phyloP scores from a whole-genome alignment of 2,113 vertebrate species.

The Rhinolophus sinicus region DNA sequence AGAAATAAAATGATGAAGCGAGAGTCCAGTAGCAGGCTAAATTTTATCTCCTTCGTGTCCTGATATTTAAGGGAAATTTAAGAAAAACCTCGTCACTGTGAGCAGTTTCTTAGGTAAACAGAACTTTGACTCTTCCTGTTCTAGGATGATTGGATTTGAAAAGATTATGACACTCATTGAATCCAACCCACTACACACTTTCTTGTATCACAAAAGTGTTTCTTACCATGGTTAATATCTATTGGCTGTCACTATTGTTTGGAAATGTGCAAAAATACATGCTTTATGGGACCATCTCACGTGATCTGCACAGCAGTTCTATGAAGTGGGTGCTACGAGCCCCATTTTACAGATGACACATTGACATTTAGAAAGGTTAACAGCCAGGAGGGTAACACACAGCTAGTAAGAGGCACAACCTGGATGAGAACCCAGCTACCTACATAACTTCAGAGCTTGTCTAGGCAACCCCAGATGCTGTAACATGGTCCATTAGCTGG shows the following conservation, averaged over 20 bases:
- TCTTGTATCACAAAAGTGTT: not conserved
- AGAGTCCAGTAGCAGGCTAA: not conserved
- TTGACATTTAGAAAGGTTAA: not conserved
- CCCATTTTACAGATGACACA: not conserved
- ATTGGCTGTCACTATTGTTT: not conserved
- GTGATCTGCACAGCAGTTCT: not conserved
- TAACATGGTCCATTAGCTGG: too few species aligned
- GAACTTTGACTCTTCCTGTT: slow-evolving; percentile 21
- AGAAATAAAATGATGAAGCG: not conserved
- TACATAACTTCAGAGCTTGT: not conserved
- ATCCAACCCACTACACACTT: not conserved
- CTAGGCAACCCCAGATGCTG: not conserved
- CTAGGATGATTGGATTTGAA: not conserved
- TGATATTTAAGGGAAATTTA: not conserved
- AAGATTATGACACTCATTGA: not conserved
- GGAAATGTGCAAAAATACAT: not conserved
- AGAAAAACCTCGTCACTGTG: not conserved
- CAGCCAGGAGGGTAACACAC: not conserved
- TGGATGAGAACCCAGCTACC: not conserved
- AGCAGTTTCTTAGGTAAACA: not conserved
- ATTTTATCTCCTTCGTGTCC: not conserved
- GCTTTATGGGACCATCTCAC: not conserved
- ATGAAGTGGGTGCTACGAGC: not conserved
- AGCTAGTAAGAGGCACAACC: not conserved
- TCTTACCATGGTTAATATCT: not conserved